phyloP scores from a whole-genome alignment of 2,888 invertebrate species.

The Troides aeacus region DNA sequence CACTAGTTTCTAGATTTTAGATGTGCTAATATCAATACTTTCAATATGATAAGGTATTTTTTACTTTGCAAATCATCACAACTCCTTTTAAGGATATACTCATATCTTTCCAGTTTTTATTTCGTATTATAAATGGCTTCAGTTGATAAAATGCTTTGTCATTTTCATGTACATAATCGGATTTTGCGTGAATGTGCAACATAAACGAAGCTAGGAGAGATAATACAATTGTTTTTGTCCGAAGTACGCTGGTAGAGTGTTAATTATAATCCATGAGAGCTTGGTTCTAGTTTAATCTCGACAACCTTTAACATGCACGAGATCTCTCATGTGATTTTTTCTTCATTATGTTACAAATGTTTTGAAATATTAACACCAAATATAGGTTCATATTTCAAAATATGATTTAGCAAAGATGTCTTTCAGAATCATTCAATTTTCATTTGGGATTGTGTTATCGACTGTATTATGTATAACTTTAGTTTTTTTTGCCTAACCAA shows the following conservation, averaged over 20 bases:
- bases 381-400: neutral
- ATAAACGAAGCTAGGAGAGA: slow-evolving; percentile 6
- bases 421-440: too few species aligned
- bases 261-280: slow-evolving; percentile 5
- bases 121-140: neutral
- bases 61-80: too few species aligned
- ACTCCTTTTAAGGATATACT: too few species aligned
- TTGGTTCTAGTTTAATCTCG: neutral
- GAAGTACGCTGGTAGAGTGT: slow-evolving; percentile 6
- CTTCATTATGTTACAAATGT: neutral
- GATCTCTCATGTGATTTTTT: neutral
- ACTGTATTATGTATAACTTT: too few species aligned
- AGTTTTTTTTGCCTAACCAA: too few species aligned
- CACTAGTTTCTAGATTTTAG: too few species aligned
- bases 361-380: neutral
- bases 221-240: slow-evolving; percentile 19
- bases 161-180: slow-evolving; percentile 10
- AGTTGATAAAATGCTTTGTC: neutral
- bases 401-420: too few species aligned
- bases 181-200: slow-evolving; percentile 6
- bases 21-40: too few species aligned
- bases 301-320: neutral
- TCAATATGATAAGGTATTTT: too few species aligned
- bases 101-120: neutral
- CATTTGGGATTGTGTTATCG: too few species aligned